phyloP scores from a whole-genome alignment of 2,888 invertebrate species.

The Creontiades dilutus region DNA sequence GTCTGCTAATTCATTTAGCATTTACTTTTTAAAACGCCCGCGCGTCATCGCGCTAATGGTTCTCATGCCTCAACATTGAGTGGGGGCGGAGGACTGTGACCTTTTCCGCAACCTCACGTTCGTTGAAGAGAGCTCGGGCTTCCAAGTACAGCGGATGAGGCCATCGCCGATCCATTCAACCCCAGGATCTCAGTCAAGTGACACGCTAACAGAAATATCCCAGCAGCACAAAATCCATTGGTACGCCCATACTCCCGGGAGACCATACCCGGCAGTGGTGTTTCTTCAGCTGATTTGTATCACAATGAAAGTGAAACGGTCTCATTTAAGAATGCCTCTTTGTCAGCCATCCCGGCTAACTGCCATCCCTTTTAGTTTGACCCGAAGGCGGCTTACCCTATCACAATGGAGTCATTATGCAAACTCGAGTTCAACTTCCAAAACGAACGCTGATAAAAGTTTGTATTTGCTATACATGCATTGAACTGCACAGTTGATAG shows the following conservation, averaged over 20 bases:
- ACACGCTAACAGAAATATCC: not conserved
- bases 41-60: constrained; percentile 14
- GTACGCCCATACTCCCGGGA: not conserved
- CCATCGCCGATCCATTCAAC: not conserved
- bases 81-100: constrained; percentile 30
- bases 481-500: too few species aligned
- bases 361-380: not conserved
- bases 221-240: not conserved
- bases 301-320: constrained; percentile 37
- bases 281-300: constrained; percentile 44
- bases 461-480: not conserved
- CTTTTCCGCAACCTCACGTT: constrained; percentile 50
- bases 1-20: not conserved
- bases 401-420: constrained; percentile 12
- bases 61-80: not conserved
- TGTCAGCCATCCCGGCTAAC: not conserved
- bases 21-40: not conserved
- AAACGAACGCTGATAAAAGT: not conserved
- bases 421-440: not conserved
- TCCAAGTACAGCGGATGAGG: not conserved
- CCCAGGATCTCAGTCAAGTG: not conserved
- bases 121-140: constrained; percentile 5
- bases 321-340: not conserved
- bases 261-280: not conserved
- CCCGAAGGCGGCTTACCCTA: not conserved